phyloP scores from a whole-genome alignment of 1,140 invertebrate species.

The Chlorops oryzae region DNA sequence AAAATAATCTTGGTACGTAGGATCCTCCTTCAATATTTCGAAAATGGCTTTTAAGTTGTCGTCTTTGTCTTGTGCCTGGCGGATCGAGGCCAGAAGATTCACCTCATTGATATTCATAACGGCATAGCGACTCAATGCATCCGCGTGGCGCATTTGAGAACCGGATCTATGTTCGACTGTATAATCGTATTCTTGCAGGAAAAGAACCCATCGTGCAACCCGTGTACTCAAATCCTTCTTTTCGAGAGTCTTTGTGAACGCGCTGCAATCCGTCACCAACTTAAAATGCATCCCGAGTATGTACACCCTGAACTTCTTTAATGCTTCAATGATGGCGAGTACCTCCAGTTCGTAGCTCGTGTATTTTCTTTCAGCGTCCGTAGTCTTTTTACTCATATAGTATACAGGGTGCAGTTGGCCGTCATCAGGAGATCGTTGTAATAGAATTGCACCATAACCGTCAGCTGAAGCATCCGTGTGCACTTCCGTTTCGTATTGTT shows the following conservation, averaged over 20 bases:
- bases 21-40: background rate
- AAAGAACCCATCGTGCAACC: constrained; percentile 29
- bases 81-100: constrained; percentile 9
- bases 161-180: constrained; percentile 23
- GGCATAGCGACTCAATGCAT: constrained; percentile 28
- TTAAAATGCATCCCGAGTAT: constrained; percentile 19
- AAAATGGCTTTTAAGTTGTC: constrained; percentile 1
- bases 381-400: constrained; percentile 44
- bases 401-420: constrained; percentile 48
- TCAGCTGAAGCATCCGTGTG: constrained; percentile 39
- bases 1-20: constrained; percentile 7
- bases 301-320: constrained; percentile 28
- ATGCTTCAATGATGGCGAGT: constrained; percentile 44
- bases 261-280: constrained; percentile 31
- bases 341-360: constrained; percentile 47
- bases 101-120: constrained; percentile 4
- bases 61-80: constrained; percentile 15
- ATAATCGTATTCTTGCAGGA: constrained; percentile 29
- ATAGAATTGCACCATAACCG: constrained; percentile 31
- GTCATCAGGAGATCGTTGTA: constrained; percentile 31
- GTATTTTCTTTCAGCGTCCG: constrained; percentile 31
- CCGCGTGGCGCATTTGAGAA: constrained; percentile 29
- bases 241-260: constrained; percentile 34
- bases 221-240: constrained; percentile 29
- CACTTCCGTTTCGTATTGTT: constrained; percentile 30